phyloP scores from a whole-genome alignment of 30 jellyfish, hydroid and myxozoan species.

The Catostylus mosaicus region DNA sequence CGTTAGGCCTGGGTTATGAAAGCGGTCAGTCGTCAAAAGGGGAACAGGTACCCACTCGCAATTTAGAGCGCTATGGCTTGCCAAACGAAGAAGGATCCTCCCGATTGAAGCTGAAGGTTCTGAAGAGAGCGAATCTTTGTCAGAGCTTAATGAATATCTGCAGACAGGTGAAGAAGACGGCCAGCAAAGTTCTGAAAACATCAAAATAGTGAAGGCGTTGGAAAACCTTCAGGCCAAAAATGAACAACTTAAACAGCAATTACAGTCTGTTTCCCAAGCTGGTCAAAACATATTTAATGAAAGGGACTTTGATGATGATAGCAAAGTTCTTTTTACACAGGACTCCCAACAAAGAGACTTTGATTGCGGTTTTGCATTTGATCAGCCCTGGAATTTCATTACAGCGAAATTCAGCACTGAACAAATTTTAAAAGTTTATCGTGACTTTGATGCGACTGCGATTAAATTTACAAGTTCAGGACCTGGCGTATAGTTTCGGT shows the following conservation, averaged over 20 bases:
- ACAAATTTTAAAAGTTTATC: neutral
- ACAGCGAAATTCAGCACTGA: slow-evolving; percentile 15
- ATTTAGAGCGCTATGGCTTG: slow-evolving; percentile 5
- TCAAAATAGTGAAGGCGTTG: slow-evolving; percentile 2
- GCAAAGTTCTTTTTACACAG: slow-evolving; percentile 10
- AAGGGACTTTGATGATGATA: neutral
- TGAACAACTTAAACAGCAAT: neutral
- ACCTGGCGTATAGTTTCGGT: slow-evolving; percentile 6
- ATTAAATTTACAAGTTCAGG: slow-evolving; percentile 8
- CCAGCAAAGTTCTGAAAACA: slow-evolving; percentile 14
- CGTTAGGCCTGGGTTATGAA: slow-evolving; percentile 34
- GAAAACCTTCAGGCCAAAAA: slow-evolving; percentile 6
- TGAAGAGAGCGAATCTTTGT: slow-evolving; percentile 20
- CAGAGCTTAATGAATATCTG: slow-evolving; percentile 14
- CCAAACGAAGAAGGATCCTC: slow-evolving; percentile 3
- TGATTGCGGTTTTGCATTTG: slow-evolving; percentile 3
- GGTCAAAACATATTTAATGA: neutral
- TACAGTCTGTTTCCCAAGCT: neutral
- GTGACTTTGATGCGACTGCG: neutral
- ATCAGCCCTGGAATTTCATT: slow-evolving; percentile 8
- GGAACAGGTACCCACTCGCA: slow-evolving; percentile 8
- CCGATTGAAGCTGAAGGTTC: slow-evolving; percentile 19
- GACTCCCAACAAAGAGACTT: slow-evolving; percentile 8
- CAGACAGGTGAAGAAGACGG: slow-evolving; percentile 29
- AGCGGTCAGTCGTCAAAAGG: slow-evolving; percentile 5